phyloP scores from a whole-genome alignment of 2,888 invertebrate species.

The Epinotia bilunana region DNA sequence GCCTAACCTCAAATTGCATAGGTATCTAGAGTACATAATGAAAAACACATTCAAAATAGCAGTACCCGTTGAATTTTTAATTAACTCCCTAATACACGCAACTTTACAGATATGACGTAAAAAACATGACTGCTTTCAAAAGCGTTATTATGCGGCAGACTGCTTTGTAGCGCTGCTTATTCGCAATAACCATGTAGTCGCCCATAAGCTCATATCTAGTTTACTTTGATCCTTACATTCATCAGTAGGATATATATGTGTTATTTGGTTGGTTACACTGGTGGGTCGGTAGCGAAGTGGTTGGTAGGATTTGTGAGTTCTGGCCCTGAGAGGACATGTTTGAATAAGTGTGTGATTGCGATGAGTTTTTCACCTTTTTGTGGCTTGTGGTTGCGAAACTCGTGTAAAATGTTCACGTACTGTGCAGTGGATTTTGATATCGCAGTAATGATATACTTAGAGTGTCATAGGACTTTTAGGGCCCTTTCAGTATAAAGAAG shows the following conservation, averaged over 20 bases:
- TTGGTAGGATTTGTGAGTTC: neutral
- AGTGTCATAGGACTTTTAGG: neutral
- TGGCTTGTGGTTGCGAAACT: constrained; percentile 16
- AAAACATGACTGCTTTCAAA: constrained; percentile 52
- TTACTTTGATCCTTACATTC: neutral
- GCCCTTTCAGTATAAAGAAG: neutral
- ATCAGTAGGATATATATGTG: neutral
- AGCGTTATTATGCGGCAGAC: constrained; percentile 66
- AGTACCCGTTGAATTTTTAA: constrained; percentile 26
- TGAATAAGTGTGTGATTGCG: constrained; percentile 83
- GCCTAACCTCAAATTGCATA: neutral
- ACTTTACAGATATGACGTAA: constrained; percentile 23
- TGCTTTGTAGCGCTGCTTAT: constrained; percentile 62
- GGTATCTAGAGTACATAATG: neutral
- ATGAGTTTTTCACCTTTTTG: constrained; percentile 32
- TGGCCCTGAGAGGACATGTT: constrained; percentile 66
- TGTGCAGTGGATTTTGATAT: neutral
- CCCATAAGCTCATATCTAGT: neutral
- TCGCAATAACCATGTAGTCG: neutral
- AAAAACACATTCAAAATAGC: neutral
- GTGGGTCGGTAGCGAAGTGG: neutral
- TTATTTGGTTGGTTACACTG: neutral
- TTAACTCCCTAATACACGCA: constrained; percentile 32
- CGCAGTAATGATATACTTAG: neutral
- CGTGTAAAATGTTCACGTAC: constrained; percentile 24